Evolutionary conservation across 2,888 invertebrate species (phyloP), one percentile per base, ranked within the genome.

Genomic region (Rotaria socialis): DNA sequence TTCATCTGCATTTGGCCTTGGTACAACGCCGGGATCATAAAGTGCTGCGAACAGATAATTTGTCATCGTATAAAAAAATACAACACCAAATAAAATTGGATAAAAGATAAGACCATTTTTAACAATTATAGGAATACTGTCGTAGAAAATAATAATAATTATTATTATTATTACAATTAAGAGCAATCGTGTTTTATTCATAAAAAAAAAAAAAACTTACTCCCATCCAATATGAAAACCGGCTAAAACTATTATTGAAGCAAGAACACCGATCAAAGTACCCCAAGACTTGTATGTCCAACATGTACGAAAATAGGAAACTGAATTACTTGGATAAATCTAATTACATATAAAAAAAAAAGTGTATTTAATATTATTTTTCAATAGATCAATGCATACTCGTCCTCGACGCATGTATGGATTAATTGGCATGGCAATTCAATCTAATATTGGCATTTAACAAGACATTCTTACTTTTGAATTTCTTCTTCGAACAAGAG

Each of bases 161-260:
- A 50, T 50, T 50, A 7, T 50, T 50, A 50, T 3, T 74, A 74
- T 41, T 14, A 24, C 41, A 11, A 14, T 43, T 2, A 22, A 24
- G 22, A 6, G 8, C 3, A 11, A 50, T 50, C 11, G 7, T 50
- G 11, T 50, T 50, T 50, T 50, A 50, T 50, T 11, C 6, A 24
- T 22, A 47, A 47, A 27, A 80, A 19, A 43, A n/a, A n/a, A n/a
- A n/a, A n/a, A n/a, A n/a, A n/a, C 80, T 43, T 47, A 80, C 80
- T 80, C 80, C 80, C 80, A 80, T 35, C 80, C 80, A 80, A 47
- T 47, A n/a, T 80, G 80, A 4, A 80, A 47, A 41, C 80, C 80
- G 1, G 8, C 2, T 10, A 43, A 22, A 6, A 80, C 5, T 11
- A 80, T 2, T 19, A 80, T 80, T 22, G 22, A 11, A 47, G 2